Conservation (phyloP, 2,888 invertebrate species). For the Agrilus mali region DNA sequence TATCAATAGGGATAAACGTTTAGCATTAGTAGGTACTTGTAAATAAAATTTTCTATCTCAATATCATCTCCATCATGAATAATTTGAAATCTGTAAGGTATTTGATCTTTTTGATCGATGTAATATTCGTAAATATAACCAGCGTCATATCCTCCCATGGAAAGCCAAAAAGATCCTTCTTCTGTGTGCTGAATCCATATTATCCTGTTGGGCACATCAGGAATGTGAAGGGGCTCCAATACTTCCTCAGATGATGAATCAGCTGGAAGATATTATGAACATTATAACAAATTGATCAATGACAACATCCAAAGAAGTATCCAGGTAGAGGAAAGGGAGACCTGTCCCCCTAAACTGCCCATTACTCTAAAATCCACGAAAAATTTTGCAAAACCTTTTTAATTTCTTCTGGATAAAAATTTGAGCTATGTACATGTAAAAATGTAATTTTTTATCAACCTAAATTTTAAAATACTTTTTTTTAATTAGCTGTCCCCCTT, state of each 20-base stretch:
- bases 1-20: slow-evolving; percentile 1
- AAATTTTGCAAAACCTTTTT: too few relatives aligned
- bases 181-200: slow-evolving; percentile 42
- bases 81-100: slow-evolving; percentile 34
- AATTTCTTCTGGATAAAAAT: too few relatives aligned
- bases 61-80: slow-evolving; percentile 42
- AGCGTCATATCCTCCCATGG: slow-evolving; percentile 51
- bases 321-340: too few relatives aligned
- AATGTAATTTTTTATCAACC: too few relatives aligned
- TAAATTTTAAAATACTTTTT: too few relatives aligned
- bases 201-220: slow-evolving; percentile 44
- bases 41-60: slow-evolving; percentile 42
- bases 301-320: too few relatives aligned
- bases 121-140: slow-evolving; percentile 53
- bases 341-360: too few relatives aligned
- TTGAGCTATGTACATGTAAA: too few relatives aligned
- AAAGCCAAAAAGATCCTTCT: slow-evolving; percentile 43
- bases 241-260: slow-evolving; percentile 45
- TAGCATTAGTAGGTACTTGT: slow-evolving; percentile 29
- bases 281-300: slow-evolving; percentile 43
- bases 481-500: too few relatives aligned
- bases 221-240: slow-evolving; percentile 40
- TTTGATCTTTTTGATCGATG: slow-evolving; percentile 31
- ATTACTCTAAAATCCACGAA: too few relatives aligned
- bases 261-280: slow-evolving; percentile 34